These are phyloP conservation scores for Phymanthus crucifer DNA, from an alignment of 92 coral and sea anemone genomes.

Conservation along the genomic window DNA sequence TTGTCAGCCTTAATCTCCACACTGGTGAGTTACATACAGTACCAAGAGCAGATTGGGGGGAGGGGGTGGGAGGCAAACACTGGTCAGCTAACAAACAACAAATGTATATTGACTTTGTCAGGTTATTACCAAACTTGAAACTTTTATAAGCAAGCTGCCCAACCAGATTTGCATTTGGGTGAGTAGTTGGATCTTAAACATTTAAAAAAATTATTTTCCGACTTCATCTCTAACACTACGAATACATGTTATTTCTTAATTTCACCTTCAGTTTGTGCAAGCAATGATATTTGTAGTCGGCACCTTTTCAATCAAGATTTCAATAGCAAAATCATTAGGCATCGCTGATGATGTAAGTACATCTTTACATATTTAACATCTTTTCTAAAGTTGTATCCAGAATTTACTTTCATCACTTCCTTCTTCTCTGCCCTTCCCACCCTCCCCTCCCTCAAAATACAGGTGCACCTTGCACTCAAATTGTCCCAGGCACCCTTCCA, in stretches of 20 bases:
- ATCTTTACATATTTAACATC: too few species aligned
- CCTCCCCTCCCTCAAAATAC: too few species aligned
- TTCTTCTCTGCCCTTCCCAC: too few species aligned
- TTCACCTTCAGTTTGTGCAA: constrained; percentile 66
- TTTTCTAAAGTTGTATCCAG: too few species aligned
- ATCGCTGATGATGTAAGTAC: constrained; percentile 91
- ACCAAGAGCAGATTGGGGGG: too few species aligned
- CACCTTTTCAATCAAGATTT: constrained; percentile 82
- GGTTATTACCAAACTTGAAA: constrained; percentile 79
- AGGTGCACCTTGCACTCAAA: too few species aligned
- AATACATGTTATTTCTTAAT: neutral
- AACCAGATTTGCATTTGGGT: constrained; percentile 88
- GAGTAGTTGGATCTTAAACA: too few species aligned
- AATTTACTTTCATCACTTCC: too few species aligned
- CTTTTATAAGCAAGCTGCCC: constrained; percentile 62
- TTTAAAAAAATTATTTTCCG: too few species aligned
- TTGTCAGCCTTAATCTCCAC: constrained; percentile 85
- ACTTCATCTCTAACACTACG: too few species aligned
- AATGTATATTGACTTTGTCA: constrained; percentile 5
- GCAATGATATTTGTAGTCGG: constrained; percentile 72
- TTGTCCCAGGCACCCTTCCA: too few species aligned
- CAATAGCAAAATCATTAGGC: constrained; percentile 71
- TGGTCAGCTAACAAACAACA: neutral
- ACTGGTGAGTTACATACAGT: constrained; percentile 63
- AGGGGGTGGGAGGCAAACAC: too few species aligned